phyloP scores from a whole-genome alignment of 2,888 invertebrate species.

The Drosophila acutilabella region DNA sequence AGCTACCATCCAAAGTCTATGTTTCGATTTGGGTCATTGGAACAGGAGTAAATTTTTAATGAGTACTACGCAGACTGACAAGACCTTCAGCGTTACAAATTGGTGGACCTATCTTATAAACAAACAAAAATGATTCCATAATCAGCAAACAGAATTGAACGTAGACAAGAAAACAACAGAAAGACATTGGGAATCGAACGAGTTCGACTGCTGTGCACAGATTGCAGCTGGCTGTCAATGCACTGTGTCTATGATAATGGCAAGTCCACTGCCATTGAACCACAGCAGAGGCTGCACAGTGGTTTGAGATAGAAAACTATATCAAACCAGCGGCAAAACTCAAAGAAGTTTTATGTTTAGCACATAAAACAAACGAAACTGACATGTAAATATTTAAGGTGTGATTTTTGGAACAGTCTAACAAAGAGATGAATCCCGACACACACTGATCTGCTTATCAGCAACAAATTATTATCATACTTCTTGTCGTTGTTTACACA shows the following conservation, averaged over 20 bases:
- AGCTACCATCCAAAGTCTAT: too few species aligned
- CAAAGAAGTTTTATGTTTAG: slow-evolving; percentile 36
- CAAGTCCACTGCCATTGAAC: slow-evolving; percentile 39
- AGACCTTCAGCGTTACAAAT: not conserved
- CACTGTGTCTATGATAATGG: slow-evolving; percentile 49
- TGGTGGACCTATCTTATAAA: not conserved
- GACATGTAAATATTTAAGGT: slow-evolving; percentile 35
- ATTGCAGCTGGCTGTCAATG: slow-evolving; percentile 50
- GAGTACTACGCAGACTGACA: not conserved
- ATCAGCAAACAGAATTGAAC: slow-evolving; percentile 12
- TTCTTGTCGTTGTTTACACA: slow-evolving; percentile 57
- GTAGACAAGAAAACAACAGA: slow-evolving; percentile 29
- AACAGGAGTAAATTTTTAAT: too few species aligned
- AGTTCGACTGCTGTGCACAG: slow-evolving; percentile 30
- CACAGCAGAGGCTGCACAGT: slow-evolving; percentile 3
- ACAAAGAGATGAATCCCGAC: slow-evolving; percentile 11
- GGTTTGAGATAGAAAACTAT: not conserved
- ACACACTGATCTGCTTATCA: slow-evolving; percentile 18
- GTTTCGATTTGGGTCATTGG: too few species aligned
- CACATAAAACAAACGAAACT: slow-evolving; percentile 24
- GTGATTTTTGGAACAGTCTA: slow-evolving; percentile 6
- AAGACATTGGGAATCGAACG: slow-evolving; percentile 25
- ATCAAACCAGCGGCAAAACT: slow-evolving; percentile 15
- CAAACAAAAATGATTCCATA: not conserved
- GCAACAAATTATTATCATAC: slow-evolving; percentile 2